A percentile compares a stretch with the other conserved stretches of the same genome.
Evolutionary conservation across 2,797 vertebrate genomes (phyloP).

Genomic region (Vireo griseus): DNA sequence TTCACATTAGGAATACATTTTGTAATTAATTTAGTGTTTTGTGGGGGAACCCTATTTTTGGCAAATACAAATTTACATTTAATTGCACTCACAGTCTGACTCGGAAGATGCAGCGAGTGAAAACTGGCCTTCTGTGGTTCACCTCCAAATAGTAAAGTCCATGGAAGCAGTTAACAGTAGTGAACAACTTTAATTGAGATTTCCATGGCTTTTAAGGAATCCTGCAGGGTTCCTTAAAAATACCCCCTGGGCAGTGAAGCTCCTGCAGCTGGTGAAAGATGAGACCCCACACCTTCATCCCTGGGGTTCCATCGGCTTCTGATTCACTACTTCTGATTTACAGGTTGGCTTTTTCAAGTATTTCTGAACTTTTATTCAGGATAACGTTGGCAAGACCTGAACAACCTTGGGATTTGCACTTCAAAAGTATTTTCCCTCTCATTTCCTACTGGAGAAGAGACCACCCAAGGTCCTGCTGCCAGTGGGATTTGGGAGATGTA

Average conservation of each 20-base stretch:
- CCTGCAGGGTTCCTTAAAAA: not conserved
- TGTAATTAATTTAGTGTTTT: conserved; percentile 13
- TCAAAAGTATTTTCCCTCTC: not conserved
- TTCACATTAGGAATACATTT: not conserved
- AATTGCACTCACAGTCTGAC: not conserved
- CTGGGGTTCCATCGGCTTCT: not conserved
- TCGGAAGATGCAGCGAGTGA: not conserved
- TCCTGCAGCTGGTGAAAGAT: not conserved
- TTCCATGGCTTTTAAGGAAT: not conserved
- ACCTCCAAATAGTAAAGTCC: not conserved
- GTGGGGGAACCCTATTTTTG: not conserved
- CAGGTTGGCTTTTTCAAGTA: not conserved
- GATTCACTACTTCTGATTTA: rapidly evolving
- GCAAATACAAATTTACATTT: not conserved
- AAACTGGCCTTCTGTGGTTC: not conserved
- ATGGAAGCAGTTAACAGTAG: not conserved
- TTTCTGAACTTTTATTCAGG: not conserved
- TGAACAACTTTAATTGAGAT: not conserved
- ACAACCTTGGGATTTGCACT: not conserved
- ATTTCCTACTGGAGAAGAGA: not conserved
- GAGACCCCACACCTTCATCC: not conserved
- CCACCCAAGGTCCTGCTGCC: not conserved
- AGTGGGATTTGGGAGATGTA: not conserved
- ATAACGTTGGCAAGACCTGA: not conserved
- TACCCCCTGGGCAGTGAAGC: not conserved